Evolutionary conservation across 2,113 vertebrate genomes (phyloP), one percentile per base, ranked within the genome.

Genomic region (Corapipo altera): DNA sequence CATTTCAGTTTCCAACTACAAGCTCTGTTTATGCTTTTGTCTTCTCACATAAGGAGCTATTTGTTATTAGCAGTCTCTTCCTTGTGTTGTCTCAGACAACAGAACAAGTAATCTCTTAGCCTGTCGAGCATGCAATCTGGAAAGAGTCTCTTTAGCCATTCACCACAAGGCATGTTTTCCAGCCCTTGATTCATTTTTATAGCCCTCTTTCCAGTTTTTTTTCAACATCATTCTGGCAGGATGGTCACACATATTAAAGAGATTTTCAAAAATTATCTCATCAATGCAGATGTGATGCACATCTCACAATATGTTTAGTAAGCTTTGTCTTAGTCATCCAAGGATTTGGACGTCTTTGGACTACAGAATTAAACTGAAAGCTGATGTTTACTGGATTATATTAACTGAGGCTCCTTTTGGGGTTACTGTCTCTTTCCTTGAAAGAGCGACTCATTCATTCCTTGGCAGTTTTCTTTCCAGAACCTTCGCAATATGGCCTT

Each of bases 51-150:
- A 90, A 92, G 8, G 13, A 92, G 48, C 88, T 84, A 27, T 95
- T 95, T 95, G 85, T 95, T 94, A 91, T 86, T 86, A 88, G 51
- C 61, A 54, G 76, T 84, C 85, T 88, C 75, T 94, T 94, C 41
- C 79, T 74, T 44, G 11, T 85, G 48, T 91, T 74, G 72, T 94
- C 69, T 84, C 69, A 88, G 72, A 66, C 64, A 74, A 82, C 65
- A 90, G 79, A 84, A 86, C 78, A 73, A 85, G 72, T 90, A 58
- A 90, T 93, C 52, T 86, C 79, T 55, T 58, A 57, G 64, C 41
- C n/a, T 96, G 88, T 94, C 76, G n/a, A 61, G n/a, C 41, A 52
- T 52, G 46, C 69, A 74, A 33, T 90, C 78, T 44, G 37, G 78
- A 94, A 77, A 39, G 44, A 62, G 22, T 74, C 32, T 91, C 82